Percentiles rank a stretch among this genome's conserved stretches.
Evolutionary conservation across 2,888 invertebrate species (phyloP).

Genomic region (Dynastes maya): DNA sequence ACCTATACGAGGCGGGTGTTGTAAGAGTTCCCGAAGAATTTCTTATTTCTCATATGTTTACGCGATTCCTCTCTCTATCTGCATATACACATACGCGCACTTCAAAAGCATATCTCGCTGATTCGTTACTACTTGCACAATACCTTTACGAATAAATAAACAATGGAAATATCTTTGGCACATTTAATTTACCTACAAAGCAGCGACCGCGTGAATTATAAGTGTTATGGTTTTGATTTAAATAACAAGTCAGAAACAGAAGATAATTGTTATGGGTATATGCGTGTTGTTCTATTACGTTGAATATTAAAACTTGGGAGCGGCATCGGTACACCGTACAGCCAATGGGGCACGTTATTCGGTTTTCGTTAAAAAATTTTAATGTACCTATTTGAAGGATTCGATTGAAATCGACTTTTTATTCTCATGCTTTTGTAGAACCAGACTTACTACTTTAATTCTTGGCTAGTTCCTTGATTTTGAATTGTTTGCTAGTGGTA

Average conservation of each 20-base stretch:
- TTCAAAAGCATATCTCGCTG: constrained; percentile 50
- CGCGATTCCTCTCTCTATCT: constrained; percentile 39
- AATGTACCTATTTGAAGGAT: too few species aligned
- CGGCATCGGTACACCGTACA: neutral
- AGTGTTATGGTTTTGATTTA: constrained; percentile 51
- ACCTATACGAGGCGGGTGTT: constrained; percentile 18
- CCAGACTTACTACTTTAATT: too few species aligned
- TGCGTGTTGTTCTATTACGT: constrained; percentile 28
- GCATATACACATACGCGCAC: constrained; percentile 34
- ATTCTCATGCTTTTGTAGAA: too few species aligned
- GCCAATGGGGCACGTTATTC: too few species aligned
- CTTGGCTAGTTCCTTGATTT: too few species aligned
- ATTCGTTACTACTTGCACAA: constrained; percentile 51
- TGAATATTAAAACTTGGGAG: constrained; percentile 35
- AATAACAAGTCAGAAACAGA: constrained; percentile 45
- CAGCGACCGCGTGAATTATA: constrained; percentile 41
- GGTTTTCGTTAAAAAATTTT: too few species aligned
- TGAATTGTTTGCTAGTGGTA: too few species aligned
- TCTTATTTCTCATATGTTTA: constrained; percentile 43
- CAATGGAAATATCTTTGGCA: constrained; percentile 52
- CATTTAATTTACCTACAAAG: constrained; percentile 51
- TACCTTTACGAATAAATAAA: constrained; percentile 51
- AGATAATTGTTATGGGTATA: constrained; percentile 40
- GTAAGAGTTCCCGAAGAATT: constrained; percentile 43
- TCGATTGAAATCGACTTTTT: too few species aligned